A percentile compares a stretch with the other conserved stretches of the same genome.
Conservation (phyloP, 1,140 invertebrate species). For the Pseudobourletiella spinata region DNA sequence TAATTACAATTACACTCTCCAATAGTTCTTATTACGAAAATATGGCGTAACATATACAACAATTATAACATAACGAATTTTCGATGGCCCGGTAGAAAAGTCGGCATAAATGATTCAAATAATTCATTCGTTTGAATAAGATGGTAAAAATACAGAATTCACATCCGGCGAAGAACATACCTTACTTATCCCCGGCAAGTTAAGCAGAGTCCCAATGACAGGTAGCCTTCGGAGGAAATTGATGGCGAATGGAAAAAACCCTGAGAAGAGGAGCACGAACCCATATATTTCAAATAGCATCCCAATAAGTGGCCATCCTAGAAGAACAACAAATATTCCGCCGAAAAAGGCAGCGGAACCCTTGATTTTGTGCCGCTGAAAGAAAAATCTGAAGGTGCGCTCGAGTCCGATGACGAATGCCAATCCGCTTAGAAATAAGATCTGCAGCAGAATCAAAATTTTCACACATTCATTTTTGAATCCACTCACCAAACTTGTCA, state of each 20-base stretch:
- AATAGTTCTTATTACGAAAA: too few relatives aligned
- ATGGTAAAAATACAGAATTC: too few relatives aligned
- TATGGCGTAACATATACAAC: too few relatives aligned
- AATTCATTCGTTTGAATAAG: too few relatives aligned
- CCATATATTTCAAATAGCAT: slow-evolving; percentile 93
- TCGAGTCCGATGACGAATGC: slow-evolving; percentile 93
- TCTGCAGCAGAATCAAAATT: slow-evolving; percentile 49
- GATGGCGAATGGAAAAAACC: slow-evolving; percentile 57
- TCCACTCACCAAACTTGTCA: too few relatives aligned
- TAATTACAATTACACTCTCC: too few relatives aligned
- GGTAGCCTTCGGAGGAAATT: slow-evolving; percentile 56
- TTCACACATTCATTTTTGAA: neutral
- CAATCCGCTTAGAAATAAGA: slow-evolving; percentile 89
- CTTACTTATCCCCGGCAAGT: slow-evolving; percentile 51
- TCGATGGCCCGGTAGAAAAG: too few relatives aligned
- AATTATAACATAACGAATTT: too few relatives aligned
- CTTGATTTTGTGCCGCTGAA: slow-evolving; percentile 93
- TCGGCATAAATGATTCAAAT: too few relatives aligned
- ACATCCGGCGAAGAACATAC: too few relatives aligned
- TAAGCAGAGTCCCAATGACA: slow-evolving; percentile 51
- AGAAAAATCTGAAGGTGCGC: slow-evolving; percentile 94
- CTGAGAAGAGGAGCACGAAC: slow-evolving; percentile 64
- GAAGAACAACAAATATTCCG: slow-evolving; percentile 85
- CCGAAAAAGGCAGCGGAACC: slow-evolving; percentile 87
- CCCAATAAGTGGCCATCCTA: slow-evolving; percentile 92